Evolutionary conservation across 1,140 invertebrate genomes (phyloP), one percentile per base, ranked within the genome.

Genomic region (Dinothrombium tinctorium): DNA sequence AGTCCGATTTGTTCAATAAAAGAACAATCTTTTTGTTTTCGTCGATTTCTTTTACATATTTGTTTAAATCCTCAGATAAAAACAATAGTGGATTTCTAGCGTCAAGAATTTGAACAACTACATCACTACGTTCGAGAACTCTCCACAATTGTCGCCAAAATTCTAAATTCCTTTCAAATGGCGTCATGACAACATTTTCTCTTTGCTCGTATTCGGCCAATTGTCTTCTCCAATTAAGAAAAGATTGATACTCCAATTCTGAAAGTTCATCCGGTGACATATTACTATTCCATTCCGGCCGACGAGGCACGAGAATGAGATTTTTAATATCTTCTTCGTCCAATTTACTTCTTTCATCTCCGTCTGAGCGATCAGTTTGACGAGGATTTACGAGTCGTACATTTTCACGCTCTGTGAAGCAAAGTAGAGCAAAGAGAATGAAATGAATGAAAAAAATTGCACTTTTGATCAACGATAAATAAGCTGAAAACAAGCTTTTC

Each of bases 61-160:
- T 64, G 52, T 92, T 87, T n/a, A 99, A 61, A 62, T 99, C 94
- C 52, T 74, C 67, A 61, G 79, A 95, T 12, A 78, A 71, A 50
- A 95, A 99, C 0, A 99, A 59, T 23, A 95, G 56, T 2, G 92
- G 92, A 67, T 98, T 95, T 50, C 94, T 66, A 2, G 83, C 87
- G 67, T 99, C 94, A 0, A 98, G 73, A 50, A 98, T 86, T 56
- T 96, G 84, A 9, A 96, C 71, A 22, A 98, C 62, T 32, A 98
- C 68, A 63, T 99, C 84, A 54, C 84, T 71, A 50, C 81, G 73
- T 57, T 99, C 94, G 14, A 98, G 69, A 2, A 98, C 92, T 50
- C 92, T 68, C 94, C 94, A 99, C 5, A 99, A 58, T 58, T 99
- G 92, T 31, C 89, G 68, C 94, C 94, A 99, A 47, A 96, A 82